Base-by-base conservation (phyloP, 2,797 vertebrate genomes). In the Paedocypris micromegethes region DNA sequence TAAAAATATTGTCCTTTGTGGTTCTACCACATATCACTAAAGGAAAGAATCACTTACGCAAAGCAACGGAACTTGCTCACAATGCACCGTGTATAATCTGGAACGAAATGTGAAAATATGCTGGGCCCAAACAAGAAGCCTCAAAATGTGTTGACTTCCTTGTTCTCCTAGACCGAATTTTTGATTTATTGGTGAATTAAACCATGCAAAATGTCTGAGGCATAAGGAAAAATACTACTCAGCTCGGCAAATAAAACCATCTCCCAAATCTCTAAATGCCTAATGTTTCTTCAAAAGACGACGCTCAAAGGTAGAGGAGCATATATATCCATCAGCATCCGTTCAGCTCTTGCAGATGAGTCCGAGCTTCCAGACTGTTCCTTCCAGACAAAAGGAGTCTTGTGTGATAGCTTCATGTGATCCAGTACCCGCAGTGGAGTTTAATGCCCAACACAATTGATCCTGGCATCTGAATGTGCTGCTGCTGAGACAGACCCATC, bases 1-100 rank as follows among this genome's bases (percentile, higher is more conserved):
- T 53, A 72, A 72, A 57, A 52, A 70, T 56, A 75, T 79, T 88
- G 83, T 77, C 75, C 83, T 82, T 83, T 84, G 78, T 78, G 80
- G 79, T 78, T 84, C 60, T 82, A 77, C 77, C 81, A 23, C 23
- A 23, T 23, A 23, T 79, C 64, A 74, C 73, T 61, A 68, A 59
- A 68, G 55, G 77, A 81, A 74, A 72, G 72, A 82, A 81, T 77
- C 75, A 84, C 23, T 23, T 23, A 23, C 23, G 23, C 23, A 23
- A 23, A 23, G 23, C 84, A 85, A 88, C 89, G 78, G 80, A 8
- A 59, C 37, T 49, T 9, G 51, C 39, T 5, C 40, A 56, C 40
- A 50, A 39, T 0, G 8, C 43, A 9, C 40, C 9, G 50, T 55
- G 43, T 41, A 41, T 8, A 60, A 68, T 60, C 42, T 54, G 60